phyloP scores from a whole-genome alignment of 2,113 vertebrate species.

The Nerophis lumbriciformis region DNA sequence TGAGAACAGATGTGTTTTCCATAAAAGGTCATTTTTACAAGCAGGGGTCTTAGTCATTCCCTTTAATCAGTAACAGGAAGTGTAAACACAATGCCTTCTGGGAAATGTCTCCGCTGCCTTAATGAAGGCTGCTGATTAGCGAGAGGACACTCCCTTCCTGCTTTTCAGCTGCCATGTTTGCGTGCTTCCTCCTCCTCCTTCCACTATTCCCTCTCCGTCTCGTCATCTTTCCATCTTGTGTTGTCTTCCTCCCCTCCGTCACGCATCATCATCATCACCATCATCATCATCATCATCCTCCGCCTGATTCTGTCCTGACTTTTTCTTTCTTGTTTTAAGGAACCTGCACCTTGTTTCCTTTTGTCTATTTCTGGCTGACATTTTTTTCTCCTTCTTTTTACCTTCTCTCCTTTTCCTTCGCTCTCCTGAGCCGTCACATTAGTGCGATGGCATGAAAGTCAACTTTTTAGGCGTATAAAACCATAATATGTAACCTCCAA shows the following conservation, averaged over 20 bases:
- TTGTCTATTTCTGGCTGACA: constrained; percentile 35
- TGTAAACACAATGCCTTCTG: constrained; percentile 62
- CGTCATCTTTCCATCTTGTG: neutral
- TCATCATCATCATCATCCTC: neutral
- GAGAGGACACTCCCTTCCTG: constrained; percentile 68
- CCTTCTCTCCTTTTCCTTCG: constrained; percentile 33
- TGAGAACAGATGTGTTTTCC: constrained; percentile 19
- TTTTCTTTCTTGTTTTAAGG: constrained; percentile 14
- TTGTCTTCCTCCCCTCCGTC: neutral
- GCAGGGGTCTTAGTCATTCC: constrained; percentile 9
- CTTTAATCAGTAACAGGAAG: constrained; percentile 64
- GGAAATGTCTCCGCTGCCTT: constrained; percentile 50
- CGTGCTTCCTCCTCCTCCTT: neutral
- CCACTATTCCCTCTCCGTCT: neutral
- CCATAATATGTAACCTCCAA: no score
- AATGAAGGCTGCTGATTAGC: constrained; percentile 54
- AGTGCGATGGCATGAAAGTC: neutral
- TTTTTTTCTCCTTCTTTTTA: constrained; percentile 14
- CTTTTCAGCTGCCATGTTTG: constrained; percentile 29
- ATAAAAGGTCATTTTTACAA: constrained; percentile 39
- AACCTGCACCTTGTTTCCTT: constrained; percentile 13
- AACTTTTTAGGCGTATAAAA: no score
- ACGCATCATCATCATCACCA: neutral
- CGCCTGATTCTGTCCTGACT: neutral
- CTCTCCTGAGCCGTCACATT: neutral